Evolutionary conservation across 2,888 invertebrate genomes (phyloP).

Genomic region (Pseudococcus jackbeardsleyi): DNA sequence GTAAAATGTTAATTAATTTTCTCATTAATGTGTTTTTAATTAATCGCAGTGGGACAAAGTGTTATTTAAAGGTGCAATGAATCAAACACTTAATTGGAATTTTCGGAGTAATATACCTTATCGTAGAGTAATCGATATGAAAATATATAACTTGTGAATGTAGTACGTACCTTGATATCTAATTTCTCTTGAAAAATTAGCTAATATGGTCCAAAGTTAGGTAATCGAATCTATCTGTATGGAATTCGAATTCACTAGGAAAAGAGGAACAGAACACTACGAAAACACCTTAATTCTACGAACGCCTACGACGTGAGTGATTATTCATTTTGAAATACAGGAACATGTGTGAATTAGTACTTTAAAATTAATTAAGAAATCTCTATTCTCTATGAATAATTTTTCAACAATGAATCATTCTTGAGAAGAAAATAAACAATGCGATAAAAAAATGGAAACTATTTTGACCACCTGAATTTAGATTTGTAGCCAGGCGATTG

Average conservation of each 20-base stretch:
- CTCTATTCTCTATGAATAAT: background rate
- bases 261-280: background rate
- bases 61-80: background rate
- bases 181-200: background rate
- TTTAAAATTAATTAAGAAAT: background rate
- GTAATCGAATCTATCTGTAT: background rate
- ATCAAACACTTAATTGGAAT: background rate
- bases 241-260: background rate
- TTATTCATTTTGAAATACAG: background rate
- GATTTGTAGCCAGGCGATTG: background rate
- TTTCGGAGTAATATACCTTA: background rate
- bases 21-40: slow-evolving; percentile 1
- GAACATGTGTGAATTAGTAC: background rate
- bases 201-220: background rate
- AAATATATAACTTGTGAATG: background rate
- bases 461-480: background rate
- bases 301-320: background rate
- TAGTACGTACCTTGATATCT: background rate
- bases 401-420: background rate
- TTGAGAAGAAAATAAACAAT: slow-evolving; percentile 14
- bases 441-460: slow-evolving; percentile 13
- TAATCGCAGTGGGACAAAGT: background rate
- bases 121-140: too few species aligned
- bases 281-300: background rate
- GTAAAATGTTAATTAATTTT: slow-evolving; percentile 1